Percentiles rank a stretch among this genome's conserved stretches.
Evolutionary conservation across 2,113 vertebrate genomes (phyloP).

Genomic region (Egretta garzetta): DNA sequence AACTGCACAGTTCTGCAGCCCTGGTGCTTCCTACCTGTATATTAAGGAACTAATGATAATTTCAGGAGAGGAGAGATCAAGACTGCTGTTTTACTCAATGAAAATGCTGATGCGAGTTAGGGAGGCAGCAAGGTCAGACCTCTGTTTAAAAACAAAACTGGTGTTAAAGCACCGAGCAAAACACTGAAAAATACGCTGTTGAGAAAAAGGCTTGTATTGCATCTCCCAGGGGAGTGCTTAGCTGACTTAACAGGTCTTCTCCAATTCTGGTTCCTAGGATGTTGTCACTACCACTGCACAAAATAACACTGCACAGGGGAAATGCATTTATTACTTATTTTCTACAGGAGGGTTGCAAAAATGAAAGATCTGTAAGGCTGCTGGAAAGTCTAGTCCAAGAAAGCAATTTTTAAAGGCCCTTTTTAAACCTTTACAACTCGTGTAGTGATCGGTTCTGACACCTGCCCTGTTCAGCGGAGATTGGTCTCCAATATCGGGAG

Average conservation of each 20-base stretch:
- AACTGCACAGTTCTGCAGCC: background rate
- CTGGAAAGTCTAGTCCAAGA: background rate
- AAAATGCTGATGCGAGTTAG: background rate
- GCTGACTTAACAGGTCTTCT: background rate
- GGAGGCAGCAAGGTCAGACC: conserved; percentile 4
- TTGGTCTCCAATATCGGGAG: background rate
- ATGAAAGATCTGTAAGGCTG: background rate
- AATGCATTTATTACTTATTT: background rate
- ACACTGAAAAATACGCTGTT: background rate
- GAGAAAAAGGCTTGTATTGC: background rate
- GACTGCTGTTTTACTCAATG: background rate
- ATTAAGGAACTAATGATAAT: background rate
- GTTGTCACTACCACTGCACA: background rate
- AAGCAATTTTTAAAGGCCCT: background rate
- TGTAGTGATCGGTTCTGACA: background rate
- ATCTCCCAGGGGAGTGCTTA: background rate
- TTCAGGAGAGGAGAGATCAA: background rate
- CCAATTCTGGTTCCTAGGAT: background rate
- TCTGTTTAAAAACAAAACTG: background rate
- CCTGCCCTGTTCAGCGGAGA: background rate
- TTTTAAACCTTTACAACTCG: background rate
- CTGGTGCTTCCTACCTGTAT: background rate
- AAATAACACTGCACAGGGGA: background rate
- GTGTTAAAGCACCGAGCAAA: background rate
- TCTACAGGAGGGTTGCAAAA: background rate